These are phyloP conservation scores for Sparus aurata DNA, from an alignment of 2,797 vertebrate species.

Conservation along the genomic window DNA sequence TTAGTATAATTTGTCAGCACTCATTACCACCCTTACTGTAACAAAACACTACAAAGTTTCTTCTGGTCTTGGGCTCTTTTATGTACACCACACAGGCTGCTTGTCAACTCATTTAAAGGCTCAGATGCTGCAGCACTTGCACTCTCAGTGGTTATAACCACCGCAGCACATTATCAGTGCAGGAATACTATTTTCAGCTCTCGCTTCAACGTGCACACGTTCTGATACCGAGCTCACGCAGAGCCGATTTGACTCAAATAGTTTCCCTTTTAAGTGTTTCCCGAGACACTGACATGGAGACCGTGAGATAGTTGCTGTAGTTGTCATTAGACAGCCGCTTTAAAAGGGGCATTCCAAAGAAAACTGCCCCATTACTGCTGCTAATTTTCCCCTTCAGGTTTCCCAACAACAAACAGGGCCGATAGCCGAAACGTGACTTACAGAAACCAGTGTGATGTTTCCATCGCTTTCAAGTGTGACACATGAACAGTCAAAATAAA, in stretches of 20 bases:
- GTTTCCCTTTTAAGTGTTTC: slow-evolving; percentile 62
- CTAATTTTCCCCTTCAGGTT: slow-evolving; percentile 63
- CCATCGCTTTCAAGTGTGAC: slow-evolving; percentile 16
- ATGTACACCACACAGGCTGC: slow-evolving; percentile 64
- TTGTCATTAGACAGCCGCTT: slow-evolving; percentile 56
- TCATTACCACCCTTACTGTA: slow-evolving; percentile 63
- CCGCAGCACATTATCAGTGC: slow-evolving; percentile 56
- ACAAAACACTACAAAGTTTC: slow-evolving; percentile 55
- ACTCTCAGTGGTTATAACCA: slow-evolving; percentile 78
- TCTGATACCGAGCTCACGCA: slow-evolving; percentile 53
- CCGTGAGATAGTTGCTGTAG: slow-evolving; percentile 62
- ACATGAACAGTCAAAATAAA: slow-evolving; percentile 21
- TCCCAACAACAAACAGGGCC: slow-evolving; percentile 63
- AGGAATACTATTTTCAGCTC: slow-evolving; percentile 72
- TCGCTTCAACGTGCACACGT: slow-evolving; percentile 50
- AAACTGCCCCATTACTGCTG: slow-evolving; percentile 70
- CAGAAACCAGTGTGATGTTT: slow-evolving; percentile 50
- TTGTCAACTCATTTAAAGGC: slow-evolving; percentile 75
- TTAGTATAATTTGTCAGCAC: slow-evolving; percentile 33
- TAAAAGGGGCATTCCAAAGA: slow-evolving; percentile 79
- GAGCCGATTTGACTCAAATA: slow-evolving; percentile 65
- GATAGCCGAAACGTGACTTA: slow-evolving; percentile 53
- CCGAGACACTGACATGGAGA: slow-evolving; percentile 53
- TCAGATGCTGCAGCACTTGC: slow-evolving; percentile 70
- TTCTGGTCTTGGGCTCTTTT: slow-evolving; percentile 67